phyloP scores from a whole-genome alignment of 2,888 invertebrate genomes.

The Acleris cristana region DNA sequence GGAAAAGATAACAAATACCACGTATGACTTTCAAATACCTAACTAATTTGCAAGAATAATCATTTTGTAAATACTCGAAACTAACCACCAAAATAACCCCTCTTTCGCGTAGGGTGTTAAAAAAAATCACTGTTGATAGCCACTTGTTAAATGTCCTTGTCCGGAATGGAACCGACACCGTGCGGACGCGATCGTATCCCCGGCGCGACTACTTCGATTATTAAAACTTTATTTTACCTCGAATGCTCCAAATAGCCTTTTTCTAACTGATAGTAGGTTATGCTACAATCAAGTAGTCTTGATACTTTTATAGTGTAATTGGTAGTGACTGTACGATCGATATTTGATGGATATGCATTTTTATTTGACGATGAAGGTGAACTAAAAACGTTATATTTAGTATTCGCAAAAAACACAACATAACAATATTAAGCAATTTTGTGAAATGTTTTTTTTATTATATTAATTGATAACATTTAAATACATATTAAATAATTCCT shows the following conservation, averaged over 20 bases:
- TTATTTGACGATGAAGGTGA: not conserved
- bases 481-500: too few relatives aligned
- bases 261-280: slow-evolving; percentile 56
- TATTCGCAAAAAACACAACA: too few relatives aligned
- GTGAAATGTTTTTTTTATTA: too few relatives aligned
- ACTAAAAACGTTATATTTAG: too few relatives aligned
- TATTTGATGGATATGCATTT: not conserved
- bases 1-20: too few relatives aligned
- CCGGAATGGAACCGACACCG: slow-evolving; percentile 55
- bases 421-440: too few relatives aligned
- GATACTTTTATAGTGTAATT: slow-evolving; percentile 52
- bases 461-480: too few relatives aligned
- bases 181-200: slow-evolving; percentile 59
- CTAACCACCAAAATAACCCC: too few relatives aligned
- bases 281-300: slow-evolving; percentile 48
- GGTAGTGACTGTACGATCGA: not conserved
- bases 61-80: too few relatives aligned
- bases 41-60: too few relatives aligned
- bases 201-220: slow-evolving; percentile 65
- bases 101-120: too few relatives aligned
- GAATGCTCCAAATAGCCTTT: slow-evolving; percentile 50
- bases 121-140: not conserved
- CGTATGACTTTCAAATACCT: too few relatives aligned
- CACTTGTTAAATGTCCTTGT: slow-evolving; percentile 2
- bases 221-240: slow-evolving; percentile 67